Base-by-base conservation (phyloP, 2,797 vertebrate genomes). In the Lutjanus argentimaculatus region DNA sequence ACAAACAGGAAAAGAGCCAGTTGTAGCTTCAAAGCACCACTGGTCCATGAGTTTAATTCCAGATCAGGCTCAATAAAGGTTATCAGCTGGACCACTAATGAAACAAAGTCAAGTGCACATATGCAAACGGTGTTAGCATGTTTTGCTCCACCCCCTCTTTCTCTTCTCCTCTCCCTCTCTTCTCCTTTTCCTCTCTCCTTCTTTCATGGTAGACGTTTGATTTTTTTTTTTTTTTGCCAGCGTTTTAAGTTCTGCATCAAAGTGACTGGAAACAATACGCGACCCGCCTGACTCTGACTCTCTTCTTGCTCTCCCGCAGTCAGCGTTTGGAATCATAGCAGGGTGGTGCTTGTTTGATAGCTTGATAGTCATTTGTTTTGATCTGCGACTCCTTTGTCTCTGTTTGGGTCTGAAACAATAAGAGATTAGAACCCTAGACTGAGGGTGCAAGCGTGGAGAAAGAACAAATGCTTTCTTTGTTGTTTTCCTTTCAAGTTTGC, bases 1-100 rank as follows among this genome's bases (percentile, higher is more conserved):
- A 95, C 96, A 97, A 98, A 97, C 97, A 97, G 97, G 96, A 97
- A 97, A 95, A 94, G 94, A 96, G 97, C 95, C 95, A 90, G 94
- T 92, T 85, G 75, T 86, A 52, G 95, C 97, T 97, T 98, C 97
- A 98, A 97, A 98, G 97, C 90, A 53, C 89, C 46, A 92, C 92
- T 86, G 94, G 94, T 95, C 95, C 95, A 88, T 69, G 92, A 96
- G 95, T 96, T 96, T 96, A 96, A 97, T 97, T 97, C 97, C 96
- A 96, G 95, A 97, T 98, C 96, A 95, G 96, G 95, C 96, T 96
- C 97, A 97, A 98, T 98, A 97, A 98, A 98, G 97, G 97, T 98
- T 97, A 98, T 98, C 97, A 96, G 88, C 93, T 83, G 70, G 95
- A 91, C 95, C 93, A 89, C 95, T 97, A 96, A 97, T 97, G 96